A percentile compares a stretch with the other conserved stretches of the same genome.
phyloP scores from a whole-genome alignment of 2,888 invertebrate species.

The Limnephilus rhombicus region DNA sequence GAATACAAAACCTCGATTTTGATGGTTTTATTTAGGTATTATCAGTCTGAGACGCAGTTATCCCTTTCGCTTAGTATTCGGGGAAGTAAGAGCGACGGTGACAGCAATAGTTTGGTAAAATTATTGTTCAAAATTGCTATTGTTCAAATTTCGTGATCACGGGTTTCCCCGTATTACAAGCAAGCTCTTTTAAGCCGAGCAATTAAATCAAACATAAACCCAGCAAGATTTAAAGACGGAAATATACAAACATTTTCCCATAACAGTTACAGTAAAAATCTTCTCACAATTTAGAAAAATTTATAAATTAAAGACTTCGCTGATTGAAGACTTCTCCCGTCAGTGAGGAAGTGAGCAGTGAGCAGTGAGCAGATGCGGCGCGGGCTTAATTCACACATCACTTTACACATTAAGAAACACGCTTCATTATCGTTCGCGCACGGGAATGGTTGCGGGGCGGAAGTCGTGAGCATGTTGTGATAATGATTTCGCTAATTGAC shows the following conservation, averaged over 20 bases:
- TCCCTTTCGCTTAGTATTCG: no score
- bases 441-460: neutral
- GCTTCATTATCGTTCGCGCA: neutral
- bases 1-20: no score
- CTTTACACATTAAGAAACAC: constrained; percentile 1
- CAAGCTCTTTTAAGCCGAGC: neutral
- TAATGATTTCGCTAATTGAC: constrained; percentile 33
- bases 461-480: constrained; percentile 21
- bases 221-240: no score
- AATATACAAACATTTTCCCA: no score
- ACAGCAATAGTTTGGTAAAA: no score
- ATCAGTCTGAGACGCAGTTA: no score
- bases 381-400: neutral
- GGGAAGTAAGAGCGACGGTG: no score
- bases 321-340: neutral
- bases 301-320: neutral
- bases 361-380: neutral
- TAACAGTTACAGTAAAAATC: neutral
- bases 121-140: no score
- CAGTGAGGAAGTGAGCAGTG: neutral
- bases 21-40: no score
- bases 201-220: neutral
- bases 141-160: no score
- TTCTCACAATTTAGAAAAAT: neutral
- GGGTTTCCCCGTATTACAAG: no score